Evolutionary conservation across 2,888 invertebrate genomes (phyloP).

Genomic region (Pristionchus maxplancki): DNA sequence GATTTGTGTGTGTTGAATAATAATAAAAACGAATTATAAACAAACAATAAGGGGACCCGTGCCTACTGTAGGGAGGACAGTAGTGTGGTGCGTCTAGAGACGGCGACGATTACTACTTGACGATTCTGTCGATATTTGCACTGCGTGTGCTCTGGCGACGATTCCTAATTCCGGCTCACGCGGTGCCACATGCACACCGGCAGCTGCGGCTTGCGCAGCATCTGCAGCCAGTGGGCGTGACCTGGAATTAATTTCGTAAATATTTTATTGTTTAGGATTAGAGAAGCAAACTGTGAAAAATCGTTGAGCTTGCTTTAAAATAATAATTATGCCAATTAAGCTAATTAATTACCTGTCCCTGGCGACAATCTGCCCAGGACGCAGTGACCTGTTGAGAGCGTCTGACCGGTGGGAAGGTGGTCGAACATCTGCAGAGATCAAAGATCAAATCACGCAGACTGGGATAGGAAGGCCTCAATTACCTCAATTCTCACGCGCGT

Average conservation of each 20-base stretch:
- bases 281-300: too few relatives aligned
- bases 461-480: too few relatives aligned
- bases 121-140: not conserved
- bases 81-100: slow-evolving; percentile 1
- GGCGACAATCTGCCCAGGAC: slow-evolving; percentile 68
- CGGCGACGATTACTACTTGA: not conserved
- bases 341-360: slow-evolving; percentile 54
- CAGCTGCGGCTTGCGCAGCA: slow-evolving; percentile 72
- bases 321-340: too few relatives aligned
- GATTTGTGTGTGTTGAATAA: not conserved
- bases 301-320: too few relatives aligned
- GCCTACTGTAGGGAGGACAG: slow-evolving; percentile 26
- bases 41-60: slow-evolving; percentile 29
- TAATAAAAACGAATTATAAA: not conserved
- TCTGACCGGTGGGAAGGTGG: slow-evolving; percentile 58
- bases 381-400: slow-evolving; percentile 70
- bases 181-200: slow-evolving; percentile 75
- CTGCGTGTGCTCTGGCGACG: not conserved
- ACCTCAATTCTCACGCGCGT: too few relatives aligned
- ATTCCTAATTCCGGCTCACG: slow-evolving; percentile 22
- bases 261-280: too few relatives aligned
- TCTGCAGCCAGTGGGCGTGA: slow-evolving; percentile 74
- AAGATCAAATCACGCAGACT: not conserved
- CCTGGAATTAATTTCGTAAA: slow-evolving; percentile 58
- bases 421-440: slow-evolving; percentile 63